Evolutionary conservation across 2,113 vertebrate genomes (phyloP).

Genomic region (Ardeotis arabs): DNA sequence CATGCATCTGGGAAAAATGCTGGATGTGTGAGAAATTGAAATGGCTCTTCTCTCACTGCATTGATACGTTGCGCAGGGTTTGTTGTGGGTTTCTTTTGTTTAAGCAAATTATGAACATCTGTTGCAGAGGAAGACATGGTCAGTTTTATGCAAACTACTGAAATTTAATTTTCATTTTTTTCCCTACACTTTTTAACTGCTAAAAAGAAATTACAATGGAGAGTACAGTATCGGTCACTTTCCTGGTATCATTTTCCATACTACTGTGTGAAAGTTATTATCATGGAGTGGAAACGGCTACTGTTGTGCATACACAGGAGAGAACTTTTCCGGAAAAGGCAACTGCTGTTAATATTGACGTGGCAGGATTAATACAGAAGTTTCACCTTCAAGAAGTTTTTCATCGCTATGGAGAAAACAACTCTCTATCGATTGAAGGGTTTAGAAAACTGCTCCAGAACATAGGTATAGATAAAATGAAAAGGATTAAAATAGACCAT

Average conservation of each 20-base stretch:
- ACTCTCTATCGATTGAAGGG: conserved; percentile 87
- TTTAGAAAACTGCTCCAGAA: conserved; percentile 86
- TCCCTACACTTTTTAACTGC: neutral
- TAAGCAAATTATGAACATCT: neutral
- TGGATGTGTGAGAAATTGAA: neutral
- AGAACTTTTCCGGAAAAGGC: conserved; percentile 71
- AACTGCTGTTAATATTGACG: conserved; percentile 71
- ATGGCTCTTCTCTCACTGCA: neutral
- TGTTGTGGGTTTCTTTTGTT: neutral
- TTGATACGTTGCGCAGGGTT: neutral
- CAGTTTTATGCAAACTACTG: neutral
- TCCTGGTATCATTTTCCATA: conserved; percentile 47
- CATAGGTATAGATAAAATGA: conserved; percentile 84
- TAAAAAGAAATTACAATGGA: conserved; percentile 69
- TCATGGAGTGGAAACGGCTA: conserved; percentile 55
- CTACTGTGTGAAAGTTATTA: conserved; percentile 58
- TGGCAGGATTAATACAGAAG: conserved; percentile 79
- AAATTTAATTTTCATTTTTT: neutral
- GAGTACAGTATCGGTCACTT: neutral
- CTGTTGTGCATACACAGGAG: conserved; percentile 68
- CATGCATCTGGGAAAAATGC: neutral
- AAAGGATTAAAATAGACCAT: conserved; percentile 79
- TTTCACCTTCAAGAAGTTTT: conserved; percentile 91
- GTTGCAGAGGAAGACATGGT: neutral
- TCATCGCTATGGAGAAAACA: conserved; percentile 90